Evolutionary conservation across 1,140 invertebrate genomes (phyloP), one percentile per base, ranked within the genome.

Genomic region (Brachionus sp.): DNA sequence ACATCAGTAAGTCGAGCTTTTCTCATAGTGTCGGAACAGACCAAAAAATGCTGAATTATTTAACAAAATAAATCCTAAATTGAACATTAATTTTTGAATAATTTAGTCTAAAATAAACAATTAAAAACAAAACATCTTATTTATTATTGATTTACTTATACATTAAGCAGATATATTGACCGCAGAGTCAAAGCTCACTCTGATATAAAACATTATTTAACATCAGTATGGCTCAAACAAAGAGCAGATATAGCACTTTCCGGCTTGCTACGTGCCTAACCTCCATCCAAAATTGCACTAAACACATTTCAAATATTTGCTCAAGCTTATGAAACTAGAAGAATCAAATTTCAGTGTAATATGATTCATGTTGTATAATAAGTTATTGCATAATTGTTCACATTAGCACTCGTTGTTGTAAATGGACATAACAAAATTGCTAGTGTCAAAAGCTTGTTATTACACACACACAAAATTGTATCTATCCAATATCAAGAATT

Each of bases 391-490:
- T 57, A 57, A 57, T 57, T 57, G 50, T 57, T 57, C 50, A 37
- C 64, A 66, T 66, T 66, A 66, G 64, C 64, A 66, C 64, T 66
- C 33, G 13, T 37, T 19, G 64, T 66, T 16, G 64, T 33, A 33
- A 33, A 29, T 66, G 64, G 25, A 16, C 33, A 25, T 33, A 66
- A 57, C 50, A 57, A 57, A 57, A 57, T 57, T 57, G n/a, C 50
- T 57, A 57, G 50, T 57, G 50, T 57, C 50, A 57, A 57, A 57
- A 57, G 50, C 50, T 57, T 57, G 50, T 57, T 57, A 57, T 57
- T 57, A 57, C 12, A 42, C 50, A 57, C 16, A 57, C n/a, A 57
- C 29, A 29, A 1, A 29, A 29, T 29, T 29, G 19, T 57, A 57
- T 7, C 50, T 57, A 57, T 19, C 50, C 19, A 57, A 25, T 57